Evolutionary conservation across 1,140 invertebrate species (phyloP).

Genomic region (Danaus melanippus): DNA sequence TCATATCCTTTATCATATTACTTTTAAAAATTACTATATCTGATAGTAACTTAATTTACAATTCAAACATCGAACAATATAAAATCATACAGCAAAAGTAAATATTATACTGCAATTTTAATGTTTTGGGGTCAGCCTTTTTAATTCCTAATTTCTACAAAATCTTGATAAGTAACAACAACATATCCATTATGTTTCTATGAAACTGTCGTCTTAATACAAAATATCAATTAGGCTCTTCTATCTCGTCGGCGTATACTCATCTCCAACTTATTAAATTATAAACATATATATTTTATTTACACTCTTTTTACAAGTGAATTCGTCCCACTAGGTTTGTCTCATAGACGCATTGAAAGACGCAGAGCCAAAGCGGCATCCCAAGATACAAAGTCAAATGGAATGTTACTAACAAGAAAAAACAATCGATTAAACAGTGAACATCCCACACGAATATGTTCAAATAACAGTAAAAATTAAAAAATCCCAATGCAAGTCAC

Average conservation of each 20-base stretch:
- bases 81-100: constrained; percentile 12
- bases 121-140: constrained; percentile 52
- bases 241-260: constrained; percentile 69
- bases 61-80: constrained; percentile 13
- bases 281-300: constrained; percentile 38
- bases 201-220: constrained; percentile 63
- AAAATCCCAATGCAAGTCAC: no score
- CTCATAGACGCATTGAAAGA: constrained; percentile 50
- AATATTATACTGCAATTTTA: no score
- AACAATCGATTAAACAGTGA: no score
- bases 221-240: constrained; percentile 63
- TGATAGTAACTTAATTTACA: no score
- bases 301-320: constrained; percentile 21
- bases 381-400: constrained; percentile 4
- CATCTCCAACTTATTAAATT: constrained; percentile 29
- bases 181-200: constrained; percentile 63
- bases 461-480: no score
- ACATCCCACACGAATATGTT: no score
- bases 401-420: constrained; percentile 9
- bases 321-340: constrained; percentile 34
- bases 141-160: constrained; percentile 61
- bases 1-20: no score
- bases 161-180: constrained; percentile 66
- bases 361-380: no score
- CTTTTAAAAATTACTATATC: no score